A percentile compares a stretch with the other conserved stretches of the same genome.
phyloP scores from a whole-genome alignment of 2,888 invertebrate genomes.

The Athrips mouffetella region DNA sequence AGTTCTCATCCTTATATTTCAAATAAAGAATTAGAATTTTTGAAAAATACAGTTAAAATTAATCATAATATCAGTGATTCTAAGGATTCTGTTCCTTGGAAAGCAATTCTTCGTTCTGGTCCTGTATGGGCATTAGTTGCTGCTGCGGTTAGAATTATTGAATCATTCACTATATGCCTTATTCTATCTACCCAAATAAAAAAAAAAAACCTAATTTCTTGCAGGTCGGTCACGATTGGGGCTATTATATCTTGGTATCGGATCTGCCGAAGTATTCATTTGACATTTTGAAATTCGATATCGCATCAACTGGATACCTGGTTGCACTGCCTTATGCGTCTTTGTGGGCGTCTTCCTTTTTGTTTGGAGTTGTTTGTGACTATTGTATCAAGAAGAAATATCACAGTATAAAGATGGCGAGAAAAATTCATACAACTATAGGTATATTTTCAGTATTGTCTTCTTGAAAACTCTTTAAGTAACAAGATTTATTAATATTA shows the following conservation, averaged over 20 bases:
- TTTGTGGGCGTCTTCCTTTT: constrained; percentile 81
- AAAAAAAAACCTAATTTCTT: constrained; percentile 10
- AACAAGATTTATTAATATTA: neutral
- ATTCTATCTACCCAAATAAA: neutral
- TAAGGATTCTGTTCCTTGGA: constrained; percentile 83
- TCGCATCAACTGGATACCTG: constrained; percentile 79
- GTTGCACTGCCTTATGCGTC: constrained; percentile 82
- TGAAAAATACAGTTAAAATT: constrained; percentile 76
- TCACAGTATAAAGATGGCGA: constrained; percentile 77
- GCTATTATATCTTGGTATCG: constrained; percentile 83
- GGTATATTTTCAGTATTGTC: constrained; percentile 61
- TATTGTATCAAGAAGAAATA: constrained; percentile 79
- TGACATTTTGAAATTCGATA: constrained; percentile 80
- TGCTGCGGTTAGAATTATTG: constrained; percentile 79
- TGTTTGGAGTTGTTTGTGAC: constrained; percentile 83
- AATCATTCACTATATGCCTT: too few species aligned
- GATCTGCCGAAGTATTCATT: constrained; percentile 83
- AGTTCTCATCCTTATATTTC: constrained; percentile 75
- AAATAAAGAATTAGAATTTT: constrained; percentile 68
- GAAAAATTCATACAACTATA: constrained; percentile 82
- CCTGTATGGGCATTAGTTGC: constrained; percentile 85
- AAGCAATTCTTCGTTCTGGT: constrained; percentile 80
- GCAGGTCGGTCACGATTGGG: constrained; percentile 79
- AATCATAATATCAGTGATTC: constrained; percentile 58
- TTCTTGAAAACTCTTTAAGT: neutral